These are phyloP conservation scores for Cavia porcellus DNA, from an alignment of 2,113 vertebrate genomes.

Conservation along the genomic window DNA sequence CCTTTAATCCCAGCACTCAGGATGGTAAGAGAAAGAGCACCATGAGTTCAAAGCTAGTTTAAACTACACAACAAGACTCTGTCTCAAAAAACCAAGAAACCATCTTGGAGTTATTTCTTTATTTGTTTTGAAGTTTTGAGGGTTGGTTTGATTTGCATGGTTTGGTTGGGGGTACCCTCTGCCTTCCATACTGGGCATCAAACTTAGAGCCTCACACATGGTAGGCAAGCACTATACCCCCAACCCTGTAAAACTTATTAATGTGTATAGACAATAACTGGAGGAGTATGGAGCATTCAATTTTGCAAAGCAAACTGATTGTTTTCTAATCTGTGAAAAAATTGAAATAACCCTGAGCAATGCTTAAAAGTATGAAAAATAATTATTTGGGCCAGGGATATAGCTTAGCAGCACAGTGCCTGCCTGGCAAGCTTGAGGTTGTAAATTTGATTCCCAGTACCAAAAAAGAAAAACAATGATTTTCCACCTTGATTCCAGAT, in stretches of 20 bases:
- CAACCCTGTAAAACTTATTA: neutral
- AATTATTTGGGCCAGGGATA: too few species aligned
- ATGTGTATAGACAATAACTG: neutral
- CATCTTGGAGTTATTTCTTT: neutral
- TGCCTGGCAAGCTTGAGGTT: too few species aligned
- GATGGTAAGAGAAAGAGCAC: neutral
- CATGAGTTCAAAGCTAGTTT: neutral
- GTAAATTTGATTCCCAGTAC: too few species aligned
- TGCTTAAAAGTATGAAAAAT: conserved; percentile 4
- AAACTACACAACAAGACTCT: neutral
- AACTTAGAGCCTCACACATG: neutral
- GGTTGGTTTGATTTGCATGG: neutral
- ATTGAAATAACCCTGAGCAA: conserved; percentile 6
- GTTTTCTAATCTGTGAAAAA: neutral
- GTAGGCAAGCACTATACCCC: neutral
- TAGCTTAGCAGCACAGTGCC: too few species aligned
- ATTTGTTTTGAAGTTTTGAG: neutral
- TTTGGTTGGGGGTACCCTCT: neutral
- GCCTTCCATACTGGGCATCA: neutral
- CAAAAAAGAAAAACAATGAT: too few species aligned
- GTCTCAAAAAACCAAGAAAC: neutral
- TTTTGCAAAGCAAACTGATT: neutral
- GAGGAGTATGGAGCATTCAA: neutral
- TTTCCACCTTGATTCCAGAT: neutral
- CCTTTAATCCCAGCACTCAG: neutral